Conservation (phyloP, 2,797 vertebrate genomes). For the Leptatherina wallacei region DNA sequence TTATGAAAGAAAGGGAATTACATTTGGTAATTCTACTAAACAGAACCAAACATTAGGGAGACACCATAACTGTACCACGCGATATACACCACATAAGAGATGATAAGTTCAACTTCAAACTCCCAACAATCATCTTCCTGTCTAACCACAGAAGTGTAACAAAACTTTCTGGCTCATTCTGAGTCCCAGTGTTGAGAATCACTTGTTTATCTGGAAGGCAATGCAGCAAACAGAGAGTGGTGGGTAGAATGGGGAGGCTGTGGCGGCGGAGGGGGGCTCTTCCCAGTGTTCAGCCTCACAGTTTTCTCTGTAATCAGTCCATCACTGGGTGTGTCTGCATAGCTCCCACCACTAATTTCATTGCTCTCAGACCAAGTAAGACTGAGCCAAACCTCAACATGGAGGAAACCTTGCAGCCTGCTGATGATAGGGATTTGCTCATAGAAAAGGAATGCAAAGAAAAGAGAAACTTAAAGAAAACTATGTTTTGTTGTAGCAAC, state of each 20-base stretch:
- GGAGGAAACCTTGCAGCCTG: conserved; percentile 70
- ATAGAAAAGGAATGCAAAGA: conserved; percentile 61
- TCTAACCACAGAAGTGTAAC: neutral
- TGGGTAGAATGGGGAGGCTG: conserved; percentile 12
- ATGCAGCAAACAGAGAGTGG: conserved; percentile 25
- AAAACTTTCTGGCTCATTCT: conserved; percentile 22
- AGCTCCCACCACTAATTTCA: conserved; percentile 84
- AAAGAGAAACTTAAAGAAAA: conserved; percentile 22
- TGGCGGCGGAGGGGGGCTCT: conserved; percentile 46
- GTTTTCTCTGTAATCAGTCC: conserved; percentile 86
- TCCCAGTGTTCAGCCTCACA: conserved; percentile 63
- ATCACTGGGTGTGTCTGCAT: conserved; percentile 84
- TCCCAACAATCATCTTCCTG: conserved; percentile 8
- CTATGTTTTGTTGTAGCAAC: conserved; percentile 22
- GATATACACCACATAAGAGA: conserved; percentile 15
- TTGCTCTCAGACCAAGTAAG: conserved; percentile 75
- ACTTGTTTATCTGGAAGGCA: conserved; percentile 46
- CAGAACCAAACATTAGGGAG: conserved; percentile 7
- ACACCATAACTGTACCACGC: neutral
- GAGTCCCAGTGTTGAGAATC: conserved; percentile 3
- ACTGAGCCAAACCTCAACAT: conserved; percentile 73
- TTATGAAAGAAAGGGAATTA: neutral
- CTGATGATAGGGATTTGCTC: conserved; percentile 72
- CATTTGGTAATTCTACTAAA: neutral
- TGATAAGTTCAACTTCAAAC: conserved; percentile 1